Evolutionary conservation across 2,797 vertebrate genomes (phyloP).

Genomic region (Acanthornis magna): DNA sequence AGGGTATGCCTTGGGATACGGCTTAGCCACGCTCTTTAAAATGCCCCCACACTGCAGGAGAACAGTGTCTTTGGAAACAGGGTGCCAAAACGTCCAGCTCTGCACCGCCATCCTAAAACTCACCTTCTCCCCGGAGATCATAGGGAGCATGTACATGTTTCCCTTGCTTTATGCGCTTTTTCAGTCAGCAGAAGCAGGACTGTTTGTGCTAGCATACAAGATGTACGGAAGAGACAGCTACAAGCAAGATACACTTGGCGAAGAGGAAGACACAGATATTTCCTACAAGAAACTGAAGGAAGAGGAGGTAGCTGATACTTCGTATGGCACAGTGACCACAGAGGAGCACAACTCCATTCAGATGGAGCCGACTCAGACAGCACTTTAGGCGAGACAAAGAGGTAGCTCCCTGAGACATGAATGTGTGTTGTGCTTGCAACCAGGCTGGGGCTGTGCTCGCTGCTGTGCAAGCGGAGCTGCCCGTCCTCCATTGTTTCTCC

Average conservation of each 20-base stretch:
- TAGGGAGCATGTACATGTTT: slow-evolving; percentile 97
- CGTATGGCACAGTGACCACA: slow-evolving; percentile 85
- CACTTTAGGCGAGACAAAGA: slow-evolving; percentile 17
- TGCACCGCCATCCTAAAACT: slow-evolving; percentile 96
- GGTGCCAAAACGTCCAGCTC: slow-evolving; percentile 97
- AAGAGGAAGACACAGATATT: slow-evolving; percentile 85
- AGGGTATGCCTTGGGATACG: slow-evolving; percentile 90
- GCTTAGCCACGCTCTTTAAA: slow-evolving; percentile 85
- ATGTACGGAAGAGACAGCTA: slow-evolving; percentile 84
- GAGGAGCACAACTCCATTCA: slow-evolving; percentile 79
- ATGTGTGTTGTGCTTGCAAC: background rate
- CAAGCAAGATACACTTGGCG: slow-evolving; percentile 79
- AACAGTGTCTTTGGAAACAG: slow-evolving; percentile 92
- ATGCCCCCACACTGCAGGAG: slow-evolving; percentile 89
- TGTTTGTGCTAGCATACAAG: slow-evolving; percentile 91
- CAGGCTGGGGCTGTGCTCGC: background rate
- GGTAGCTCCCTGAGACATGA: background rate
- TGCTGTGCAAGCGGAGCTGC: background rate
- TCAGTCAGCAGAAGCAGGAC: slow-evolving; percentile 91
- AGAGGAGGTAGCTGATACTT: slow-evolving; percentile 84
- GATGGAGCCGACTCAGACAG: slow-evolving; percentile 78
- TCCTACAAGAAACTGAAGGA: slow-evolving; percentile 91
- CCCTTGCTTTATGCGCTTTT: slow-evolving; percentile 95
- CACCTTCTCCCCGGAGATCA: slow-evolving; percentile 89
- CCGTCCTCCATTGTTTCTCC: background rate